Evolutionary conservation across 2,888 invertebrate species (phyloP).

Genomic region (Rhingia rostrata): DNA sequence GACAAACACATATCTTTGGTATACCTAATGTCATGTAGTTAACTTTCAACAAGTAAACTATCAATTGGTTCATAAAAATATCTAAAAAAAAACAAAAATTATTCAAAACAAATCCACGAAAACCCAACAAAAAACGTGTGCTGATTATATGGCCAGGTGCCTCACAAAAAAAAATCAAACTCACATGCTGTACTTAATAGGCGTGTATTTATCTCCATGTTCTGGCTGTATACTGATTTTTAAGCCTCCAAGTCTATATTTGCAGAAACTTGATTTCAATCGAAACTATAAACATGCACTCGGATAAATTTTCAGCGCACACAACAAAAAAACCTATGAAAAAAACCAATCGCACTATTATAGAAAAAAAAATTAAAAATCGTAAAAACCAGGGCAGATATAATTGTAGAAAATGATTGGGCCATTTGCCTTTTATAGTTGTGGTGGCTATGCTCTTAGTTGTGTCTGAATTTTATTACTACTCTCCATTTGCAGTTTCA

Average conservation of each 20-base stretch:
- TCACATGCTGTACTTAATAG: conserved; percentile 1
- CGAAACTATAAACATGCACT: conserved; percentile 34
- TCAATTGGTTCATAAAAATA: conserved; percentile 46
- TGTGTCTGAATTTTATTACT: conserved; percentile 33
- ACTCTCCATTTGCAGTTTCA: conserved; percentile 2
- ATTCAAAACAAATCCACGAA: neutral
- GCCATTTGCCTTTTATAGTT: conserved; percentile 65
- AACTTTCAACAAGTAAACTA: conserved; percentile 57
- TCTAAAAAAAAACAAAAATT: neutral
- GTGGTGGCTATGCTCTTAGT: conserved; percentile 5
- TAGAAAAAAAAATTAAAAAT: conserved; percentile 18
- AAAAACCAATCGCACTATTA: neutral
- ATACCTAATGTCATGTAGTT: conserved; percentile 24
- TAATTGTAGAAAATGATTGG: conserved; percentile 63
- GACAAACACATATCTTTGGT: conserved; percentile 9
- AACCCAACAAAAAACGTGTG: conserved; percentile 5
- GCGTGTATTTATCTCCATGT: conserved; percentile 30
- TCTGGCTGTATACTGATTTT: conserved; percentile 40
- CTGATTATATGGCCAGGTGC: conserved; percentile 2
- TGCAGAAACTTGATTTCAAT: conserved; percentile 63
- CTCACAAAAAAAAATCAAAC: neutral
- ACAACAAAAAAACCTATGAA: conserved; percentile 33
- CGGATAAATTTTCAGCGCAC: conserved; percentile 43
- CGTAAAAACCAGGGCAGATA: conserved; percentile 55
- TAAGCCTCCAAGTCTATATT: conserved; percentile 9